phyloP scores from a whole-genome alignment of 2,797 vertebrate species.

The Silurus lanzhouensis region DNA sequence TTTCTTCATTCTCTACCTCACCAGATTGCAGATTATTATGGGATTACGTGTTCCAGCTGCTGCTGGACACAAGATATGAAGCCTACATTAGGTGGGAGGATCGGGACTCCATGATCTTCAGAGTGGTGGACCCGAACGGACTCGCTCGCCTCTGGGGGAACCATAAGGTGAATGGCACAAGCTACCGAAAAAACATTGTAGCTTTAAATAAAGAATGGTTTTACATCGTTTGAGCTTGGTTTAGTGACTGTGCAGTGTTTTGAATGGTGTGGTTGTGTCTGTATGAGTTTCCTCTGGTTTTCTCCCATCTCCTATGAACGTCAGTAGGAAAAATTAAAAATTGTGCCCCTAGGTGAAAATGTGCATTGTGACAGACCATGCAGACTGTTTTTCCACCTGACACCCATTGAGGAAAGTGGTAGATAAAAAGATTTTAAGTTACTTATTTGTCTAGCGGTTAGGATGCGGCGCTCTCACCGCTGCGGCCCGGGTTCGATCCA shows the following conservation, averaged over 20 bases:
- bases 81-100: slow-evolving; percentile 89
- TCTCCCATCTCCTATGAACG: not conserved
- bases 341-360: not conserved
- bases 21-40: slow-evolving; percentile 88
- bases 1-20: not conserved
- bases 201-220: no score
- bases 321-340: not conserved
- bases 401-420: not conserved
- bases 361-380: not conserved
- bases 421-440: no score
- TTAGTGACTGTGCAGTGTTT: not conserved
- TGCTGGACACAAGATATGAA: slow-evolving; percentile 82
- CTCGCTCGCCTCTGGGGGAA: slow-evolving; percentile 91
- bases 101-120: slow-evolving; percentile 77
- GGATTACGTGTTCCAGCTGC: slow-evolving; percentile 88
- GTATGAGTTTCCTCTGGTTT: not conserved
- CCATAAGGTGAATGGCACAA: slow-evolving; percentile 81
- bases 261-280: not conserved
- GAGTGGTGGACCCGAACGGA: slow-evolving; percentile 85
- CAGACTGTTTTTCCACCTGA: not conserved
- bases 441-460: no score
- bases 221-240: not conserved
- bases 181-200: not conserved
- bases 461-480: no score
- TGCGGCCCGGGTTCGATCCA: no score